Conservation (phyloP, 2,888 invertebrate genomes). For the Pterobdella sp. region DNA sequence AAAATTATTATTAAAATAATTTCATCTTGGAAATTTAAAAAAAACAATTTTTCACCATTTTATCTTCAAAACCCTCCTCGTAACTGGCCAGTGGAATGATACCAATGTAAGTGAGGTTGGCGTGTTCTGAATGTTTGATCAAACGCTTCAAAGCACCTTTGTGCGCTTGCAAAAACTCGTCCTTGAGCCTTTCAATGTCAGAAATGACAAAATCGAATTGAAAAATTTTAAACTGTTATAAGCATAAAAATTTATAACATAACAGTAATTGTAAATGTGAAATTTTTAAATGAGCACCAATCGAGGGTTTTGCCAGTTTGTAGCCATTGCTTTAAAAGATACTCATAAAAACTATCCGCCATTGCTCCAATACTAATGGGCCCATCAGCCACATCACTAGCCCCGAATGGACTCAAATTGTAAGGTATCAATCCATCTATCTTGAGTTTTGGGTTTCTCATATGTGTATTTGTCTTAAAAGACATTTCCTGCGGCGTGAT, state of each 20-base stretch:
- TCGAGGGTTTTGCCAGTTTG: slow-evolving; percentile 73
- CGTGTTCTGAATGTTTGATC: slow-evolving; percentile 66
- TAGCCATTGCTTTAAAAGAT: slow-evolving; percentile 93
- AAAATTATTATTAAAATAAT: no score
- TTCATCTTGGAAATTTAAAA: no score
- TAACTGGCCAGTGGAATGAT: slow-evolving; percentile 58
- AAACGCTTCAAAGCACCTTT: slow-evolving; percentile 74
- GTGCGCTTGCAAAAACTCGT: slow-evolving; percentile 76
- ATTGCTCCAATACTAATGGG: slow-evolving; percentile 91
- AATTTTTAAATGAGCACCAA: no score
- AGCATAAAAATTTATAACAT: no score
- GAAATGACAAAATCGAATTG: not conserved
- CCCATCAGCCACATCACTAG: slow-evolving; percentile 69
- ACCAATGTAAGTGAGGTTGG: slow-evolving; percentile 76
- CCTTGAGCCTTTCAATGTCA: slow-evolving; percentile 58
- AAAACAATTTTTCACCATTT: no score
- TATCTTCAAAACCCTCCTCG: not conserved
- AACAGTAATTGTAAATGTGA: no score
- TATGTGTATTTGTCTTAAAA: slow-evolving; percentile 30
- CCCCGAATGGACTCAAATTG: slow-evolving; percentile 87
- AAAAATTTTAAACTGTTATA: not conserved
- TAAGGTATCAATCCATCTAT: slow-evolving; percentile 89
- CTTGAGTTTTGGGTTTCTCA: slow-evolving; percentile 59
- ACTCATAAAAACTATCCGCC: slow-evolving; percentile 97
- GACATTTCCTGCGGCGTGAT: not conserved